Conservation (phyloP, 2,888 invertebrate species). For the Harmothoe impar region DNA sequence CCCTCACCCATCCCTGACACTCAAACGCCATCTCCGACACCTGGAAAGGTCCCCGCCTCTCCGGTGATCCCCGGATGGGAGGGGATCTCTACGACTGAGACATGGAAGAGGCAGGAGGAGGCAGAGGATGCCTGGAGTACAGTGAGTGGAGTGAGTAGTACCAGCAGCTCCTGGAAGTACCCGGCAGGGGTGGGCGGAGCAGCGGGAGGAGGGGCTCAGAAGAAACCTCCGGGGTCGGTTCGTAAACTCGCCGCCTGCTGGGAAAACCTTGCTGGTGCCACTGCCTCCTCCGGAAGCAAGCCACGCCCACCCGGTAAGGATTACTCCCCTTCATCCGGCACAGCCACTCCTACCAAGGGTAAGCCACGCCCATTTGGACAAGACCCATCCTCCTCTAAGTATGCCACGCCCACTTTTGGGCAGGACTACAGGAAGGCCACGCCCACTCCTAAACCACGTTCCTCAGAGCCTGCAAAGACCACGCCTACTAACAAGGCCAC, state of each 20-base stretch:
- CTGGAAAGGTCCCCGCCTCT: background rate
- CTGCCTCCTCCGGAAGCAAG: background rate
- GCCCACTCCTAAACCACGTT: background rate
- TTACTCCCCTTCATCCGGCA: background rate
- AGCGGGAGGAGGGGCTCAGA: background rate
- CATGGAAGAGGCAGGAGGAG: background rate
- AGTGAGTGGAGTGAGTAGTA: background rate
- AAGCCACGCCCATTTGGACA: too few species aligned
- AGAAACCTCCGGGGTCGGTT: background rate
- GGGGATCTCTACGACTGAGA: background rate
- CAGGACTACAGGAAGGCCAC: background rate
- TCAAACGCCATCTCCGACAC: background rate
- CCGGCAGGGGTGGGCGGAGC: background rate
- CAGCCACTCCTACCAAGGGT: background rate
- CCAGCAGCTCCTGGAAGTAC: background rate
- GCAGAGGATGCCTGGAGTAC: background rate
- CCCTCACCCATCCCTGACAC: background rate
- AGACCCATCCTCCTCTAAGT: too few species aligned
- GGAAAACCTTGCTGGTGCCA: background rate
- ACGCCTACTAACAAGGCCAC: background rate
- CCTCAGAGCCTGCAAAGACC: background rate
- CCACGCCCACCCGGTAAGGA: background rate
- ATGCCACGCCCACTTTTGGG: background rate
- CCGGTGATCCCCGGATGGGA: background rate
- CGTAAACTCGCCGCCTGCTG: conserved; percentile 6